phyloP scores from a whole-genome alignment of 2,797 vertebrate genomes.

The Coregonus sp. region DNA sequence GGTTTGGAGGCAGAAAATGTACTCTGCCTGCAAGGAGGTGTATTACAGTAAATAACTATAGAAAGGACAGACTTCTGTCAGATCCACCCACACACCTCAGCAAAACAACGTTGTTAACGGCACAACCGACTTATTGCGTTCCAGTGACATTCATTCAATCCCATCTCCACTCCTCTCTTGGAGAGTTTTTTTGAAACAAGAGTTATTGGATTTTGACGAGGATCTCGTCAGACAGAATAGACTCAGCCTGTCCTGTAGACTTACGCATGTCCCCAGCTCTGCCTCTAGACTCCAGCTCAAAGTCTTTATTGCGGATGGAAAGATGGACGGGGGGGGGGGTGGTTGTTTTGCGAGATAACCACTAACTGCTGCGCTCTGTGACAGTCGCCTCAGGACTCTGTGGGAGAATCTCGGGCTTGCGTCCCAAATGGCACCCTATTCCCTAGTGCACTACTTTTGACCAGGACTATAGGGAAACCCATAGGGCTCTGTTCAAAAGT shows the following conservation, averaged over 20 bases:
- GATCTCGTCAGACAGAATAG: constrained; percentile 20
- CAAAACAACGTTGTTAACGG: not conserved
- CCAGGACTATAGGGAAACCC: no score
- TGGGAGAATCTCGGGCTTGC: constrained; percentile 13
- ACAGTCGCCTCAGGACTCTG: constrained; percentile 29
- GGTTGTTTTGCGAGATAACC: constrained; percentile 26
- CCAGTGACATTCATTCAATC: not conserved
- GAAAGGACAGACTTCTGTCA: no score
- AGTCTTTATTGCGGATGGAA: not conserved
- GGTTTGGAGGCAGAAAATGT: not conserved
- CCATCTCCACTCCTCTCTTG: not conserved
- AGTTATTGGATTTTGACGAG: constrained; percentile 31
- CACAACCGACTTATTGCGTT: not conserved
- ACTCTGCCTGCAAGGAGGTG: not conserved
- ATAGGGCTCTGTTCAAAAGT: not conserved
- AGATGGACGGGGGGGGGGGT: not conserved
- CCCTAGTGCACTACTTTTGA: not conserved
- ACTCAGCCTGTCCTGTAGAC: constrained; percentile 26
- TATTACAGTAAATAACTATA: no score
- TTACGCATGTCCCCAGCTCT: constrained; percentile 37
- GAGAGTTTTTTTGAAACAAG: constrained; percentile 7
- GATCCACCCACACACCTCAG: no score
- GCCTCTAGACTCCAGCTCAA: constrained; percentile 23
- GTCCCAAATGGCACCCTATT: not conserved
- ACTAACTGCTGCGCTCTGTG: constrained; percentile 13